A percentile compares a stretch with the other conserved stretches of the same genome.
These are phyloP conservation scores for Arrhopalites spinosus DNA, from an alignment of 2,888 invertebrate species.

Conservation along the genomic window DNA sequence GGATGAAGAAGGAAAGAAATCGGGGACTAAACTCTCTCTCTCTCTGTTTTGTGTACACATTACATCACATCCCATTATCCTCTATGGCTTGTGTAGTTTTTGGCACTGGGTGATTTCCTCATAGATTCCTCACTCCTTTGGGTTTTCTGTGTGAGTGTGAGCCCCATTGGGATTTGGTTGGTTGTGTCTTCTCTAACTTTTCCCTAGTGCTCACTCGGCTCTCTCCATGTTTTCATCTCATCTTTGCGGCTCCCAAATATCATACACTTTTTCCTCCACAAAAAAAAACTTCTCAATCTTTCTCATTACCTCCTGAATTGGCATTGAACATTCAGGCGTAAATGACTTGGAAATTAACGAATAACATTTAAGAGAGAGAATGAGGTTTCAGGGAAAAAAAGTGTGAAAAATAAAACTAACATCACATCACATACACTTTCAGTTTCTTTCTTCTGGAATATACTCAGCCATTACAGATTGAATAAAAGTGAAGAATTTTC, in stretches of 20 bases:
- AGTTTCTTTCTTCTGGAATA: no score
- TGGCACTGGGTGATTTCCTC: constrained; percentile 35
- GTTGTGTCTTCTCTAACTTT: background rate
- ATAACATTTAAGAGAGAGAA: background rate
- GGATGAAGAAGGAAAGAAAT: constrained; percentile 4
- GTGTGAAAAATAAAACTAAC: no score
- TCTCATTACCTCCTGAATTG: constrained; percentile 1
- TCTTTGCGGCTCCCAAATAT: background rate
- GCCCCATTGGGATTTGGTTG: background rate
- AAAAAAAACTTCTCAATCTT: background rate
- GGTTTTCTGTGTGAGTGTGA: background rate
- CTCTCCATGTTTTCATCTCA: background rate
- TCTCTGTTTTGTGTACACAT: constrained; percentile 25
- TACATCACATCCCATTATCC: constrained; percentile 22
- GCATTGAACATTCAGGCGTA: constrained; percentile 1
- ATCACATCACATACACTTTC: no score
- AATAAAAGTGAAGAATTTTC: no score
- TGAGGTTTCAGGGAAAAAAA: background rate
- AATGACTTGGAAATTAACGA: constrained; percentile 18
- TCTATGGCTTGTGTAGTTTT: constrained; percentile 16
- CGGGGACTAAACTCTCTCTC: background rate
- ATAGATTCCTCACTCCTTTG: constrained; percentile 6
- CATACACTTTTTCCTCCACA: background rate
- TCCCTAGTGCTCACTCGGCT: no score
- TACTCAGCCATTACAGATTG: no score